Percentiles rank a stretch among this genome's conserved stretches.
phyloP scores from a whole-genome alignment of 2,888 invertebrate species.

The Rambutsinella grinnellia region DNA sequence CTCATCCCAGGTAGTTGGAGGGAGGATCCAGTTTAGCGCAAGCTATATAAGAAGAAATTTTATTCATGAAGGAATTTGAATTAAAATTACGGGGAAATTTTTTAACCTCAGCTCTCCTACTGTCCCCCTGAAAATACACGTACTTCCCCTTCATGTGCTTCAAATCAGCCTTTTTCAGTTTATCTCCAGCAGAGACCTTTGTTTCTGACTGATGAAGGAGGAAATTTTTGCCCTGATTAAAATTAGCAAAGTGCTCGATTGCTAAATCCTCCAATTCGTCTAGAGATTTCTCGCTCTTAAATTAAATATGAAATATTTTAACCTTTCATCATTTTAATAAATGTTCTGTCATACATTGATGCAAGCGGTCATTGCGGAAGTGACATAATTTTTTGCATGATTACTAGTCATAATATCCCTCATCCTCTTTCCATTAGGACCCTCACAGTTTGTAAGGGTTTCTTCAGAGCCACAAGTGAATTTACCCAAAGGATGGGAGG shows the following conservation, averaged over 20 bases:
- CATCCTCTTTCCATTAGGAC: not conserved
- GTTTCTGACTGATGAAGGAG: not conserved
- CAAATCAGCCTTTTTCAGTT: not conserved
- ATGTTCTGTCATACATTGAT: slow-evolving; percentile 11
- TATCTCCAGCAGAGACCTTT: not conserved
- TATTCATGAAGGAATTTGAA: not conserved
- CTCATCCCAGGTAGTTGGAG: no score
- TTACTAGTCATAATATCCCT: no score
- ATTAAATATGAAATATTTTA: not conserved
- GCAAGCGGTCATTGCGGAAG: slow-evolving; percentile 17
- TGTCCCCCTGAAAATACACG: not conserved
- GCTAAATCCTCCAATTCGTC: slow-evolving; percentile 17
- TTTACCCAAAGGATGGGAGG: slow-evolving; percentile 30
- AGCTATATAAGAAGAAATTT: not conserved
- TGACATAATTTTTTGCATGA: slow-evolving; percentile 24
- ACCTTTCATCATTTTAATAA: no score
- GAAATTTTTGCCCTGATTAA: slow-evolving; percentile 12
- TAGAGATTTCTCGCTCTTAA: not conserved
- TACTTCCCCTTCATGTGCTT: no score
- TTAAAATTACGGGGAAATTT: not conserved
- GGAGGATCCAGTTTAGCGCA: no score
- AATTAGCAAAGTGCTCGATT: not conserved
- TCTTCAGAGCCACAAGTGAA: slow-evolving; percentile 27
- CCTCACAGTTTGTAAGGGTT: slow-evolving; percentile 2
- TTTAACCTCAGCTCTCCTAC: not conserved